Base-by-base conservation (phyloP, 2,888 invertebrate genomes). In the Catocala sponsa region DNA sequence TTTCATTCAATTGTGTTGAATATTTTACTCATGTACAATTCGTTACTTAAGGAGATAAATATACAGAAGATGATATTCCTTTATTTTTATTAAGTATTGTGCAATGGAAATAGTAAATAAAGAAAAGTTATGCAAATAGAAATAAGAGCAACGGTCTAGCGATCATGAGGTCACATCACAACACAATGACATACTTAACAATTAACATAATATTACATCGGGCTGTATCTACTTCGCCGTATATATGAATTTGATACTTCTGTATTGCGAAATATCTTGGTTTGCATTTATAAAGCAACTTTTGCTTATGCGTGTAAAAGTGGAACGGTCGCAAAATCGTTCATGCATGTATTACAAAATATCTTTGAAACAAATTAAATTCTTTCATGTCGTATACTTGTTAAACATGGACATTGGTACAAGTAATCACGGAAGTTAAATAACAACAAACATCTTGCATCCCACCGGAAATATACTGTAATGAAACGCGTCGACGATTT, bases 361-460 rank as follows among this genome's bases (percentile, higher is more conserved):
- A 49, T 10, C n/a, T 53, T 61, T 66, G 35, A 61, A 53, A 50
- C 57, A 51, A 52, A 43, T 58, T 62, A 41, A 53, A 62, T 59
- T 57, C 43, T 55, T 59, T 65, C 58, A 60, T 62, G 41, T 59
- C 54, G 57, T 67, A 33, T 62, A 61, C 52, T 58, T 71, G 71
- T 55, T 68, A 64, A 64, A 74, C 64, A 65, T 55, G 57, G 61
- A 64, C 68, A 63, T 52, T 68, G 54, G 65, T 76, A 63, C 47
- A 65, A 70, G 68, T 70, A 72, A 73, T 68, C 73, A 63, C 76
- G 83, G 83, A 82, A 79, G 78, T 66, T 65, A 60, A 70, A 76
- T 63, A 76, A 78, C 70, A 76, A 82, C 80, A 83, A 79, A 82
- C 78, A 80, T 63, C 60, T 72, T 68, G 65, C 62, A 72, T 59